Base-by-base conservation (phyloP, 2,797 vertebrate genomes). In the Lateolabrax maculatus region DNA sequence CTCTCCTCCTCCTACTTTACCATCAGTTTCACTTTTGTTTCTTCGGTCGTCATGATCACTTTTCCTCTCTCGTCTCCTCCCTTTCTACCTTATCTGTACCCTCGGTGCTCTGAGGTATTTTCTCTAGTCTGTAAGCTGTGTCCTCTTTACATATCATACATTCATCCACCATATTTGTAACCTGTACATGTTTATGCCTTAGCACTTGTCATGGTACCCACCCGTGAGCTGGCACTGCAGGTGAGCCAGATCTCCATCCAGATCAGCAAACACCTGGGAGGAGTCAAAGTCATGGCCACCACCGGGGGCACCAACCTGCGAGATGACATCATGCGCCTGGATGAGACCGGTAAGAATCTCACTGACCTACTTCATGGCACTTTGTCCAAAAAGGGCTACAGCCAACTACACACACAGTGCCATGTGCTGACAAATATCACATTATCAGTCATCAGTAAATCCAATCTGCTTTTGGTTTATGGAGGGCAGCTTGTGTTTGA, bases 241-340 rank as follows among this genome's bases (percentile, higher is more conserved):
- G 93, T 96, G 75, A 96, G 96, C 74, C 96, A 96, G 93, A 96
- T 96, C 86, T 92, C 92, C 78, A 96, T 96, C 81, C 95, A 96
- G 88, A 84, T 96, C 87, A 96, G 95, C 88, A 96, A 96, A 85
- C 96, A 96, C 86, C 87, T 96, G 53, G 95, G 95, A 10, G 95
- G 95, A 66, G 93, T 96, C 51, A 96, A 96, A 86, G 94, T 96
- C 70, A 96, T 96, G 96, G 96, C 96, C 18, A 96, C 96, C 55
- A 96, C 96, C 0, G 96, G 96, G 6, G 96, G 96, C 65, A 96
- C 96, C 80, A 96, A 96, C 58, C 93, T 96, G 63, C 86, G 96
- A 63, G 96, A 96, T 74, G 96, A 96, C 90, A 96, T 96, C 85
- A 93, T 96, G 94, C 94, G 95, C 3, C 92, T 96, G 79, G 96